These are phyloP conservation scores for Choristoneura rosaceana DNA, from an alignment of 2,888 invertebrate species.

Conservation along the genomic window DNA sequence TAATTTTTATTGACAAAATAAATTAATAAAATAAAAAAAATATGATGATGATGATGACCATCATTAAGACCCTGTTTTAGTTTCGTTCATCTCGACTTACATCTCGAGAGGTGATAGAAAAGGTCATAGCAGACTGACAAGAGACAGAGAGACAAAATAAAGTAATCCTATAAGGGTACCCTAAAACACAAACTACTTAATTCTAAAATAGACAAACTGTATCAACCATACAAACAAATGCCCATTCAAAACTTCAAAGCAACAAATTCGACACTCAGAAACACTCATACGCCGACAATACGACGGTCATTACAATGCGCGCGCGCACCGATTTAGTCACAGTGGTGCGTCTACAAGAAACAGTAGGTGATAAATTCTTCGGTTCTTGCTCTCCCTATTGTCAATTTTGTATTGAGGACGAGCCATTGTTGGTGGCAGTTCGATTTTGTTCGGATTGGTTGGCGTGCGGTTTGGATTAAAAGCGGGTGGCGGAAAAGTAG, in stretches of 20 bases:
- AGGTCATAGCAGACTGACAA: too few species aligned
- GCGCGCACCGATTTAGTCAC: conserved; percentile 74
- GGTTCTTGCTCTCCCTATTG: conserved; percentile 73
- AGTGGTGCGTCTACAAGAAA: conserved; percentile 67
- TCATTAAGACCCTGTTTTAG: too few species aligned
- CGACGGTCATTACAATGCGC: conserved; percentile 47
- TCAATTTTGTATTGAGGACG: conserved; percentile 82
- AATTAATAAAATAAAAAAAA: too few species aligned
- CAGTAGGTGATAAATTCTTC: conserved; percentile 80
- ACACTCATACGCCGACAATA: conserved; percentile 28
- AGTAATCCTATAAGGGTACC: too few species aligned
- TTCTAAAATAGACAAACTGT: background rate
- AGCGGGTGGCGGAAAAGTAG: conserved; percentile 29
- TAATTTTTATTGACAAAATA: too few species aligned
- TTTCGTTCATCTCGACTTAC: too few species aligned
- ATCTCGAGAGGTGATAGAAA: too few species aligned
- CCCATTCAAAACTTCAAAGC: conserved; percentile 22
- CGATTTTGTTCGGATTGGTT: conserved; percentile 82
- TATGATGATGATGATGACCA: too few species aligned
- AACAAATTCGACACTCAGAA: conserved; percentile 9
- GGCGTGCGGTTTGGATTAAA: conserved; percentile 47
- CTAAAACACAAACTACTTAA: background rate
- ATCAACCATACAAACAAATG: background rate
- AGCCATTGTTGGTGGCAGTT: conserved; percentile 77
- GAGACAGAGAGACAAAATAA: too few species aligned